These are phyloP conservation scores for Aricia agestis DNA, from an alignment of 1,140 invertebrate genomes.

Conservation along the genomic window DNA sequence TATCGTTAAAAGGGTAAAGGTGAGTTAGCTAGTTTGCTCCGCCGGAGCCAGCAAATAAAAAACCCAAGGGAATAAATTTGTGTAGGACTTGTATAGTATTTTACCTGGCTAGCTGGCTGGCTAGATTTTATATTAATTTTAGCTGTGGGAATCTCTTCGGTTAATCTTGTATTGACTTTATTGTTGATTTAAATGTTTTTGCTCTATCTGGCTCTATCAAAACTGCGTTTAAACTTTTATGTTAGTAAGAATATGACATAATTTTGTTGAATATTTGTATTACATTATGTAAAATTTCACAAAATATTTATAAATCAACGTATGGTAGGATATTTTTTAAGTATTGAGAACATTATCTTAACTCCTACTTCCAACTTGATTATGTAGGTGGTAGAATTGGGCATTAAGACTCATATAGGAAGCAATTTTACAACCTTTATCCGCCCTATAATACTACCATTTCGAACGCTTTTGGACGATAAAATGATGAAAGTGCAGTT, in stretches of 20 bases:
- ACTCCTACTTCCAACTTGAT: not conserved
- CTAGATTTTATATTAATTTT: not conserved
- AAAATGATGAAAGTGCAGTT: not conserved
- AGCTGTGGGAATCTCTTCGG: not conserved
- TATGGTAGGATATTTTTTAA: not conserved
- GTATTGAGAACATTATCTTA: not conserved
- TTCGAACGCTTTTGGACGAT: not conserved
- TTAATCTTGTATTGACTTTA: not conserved
- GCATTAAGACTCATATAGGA: not conserved
- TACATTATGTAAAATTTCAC: too few relatives aligned
- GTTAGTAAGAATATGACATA: too few relatives aligned
- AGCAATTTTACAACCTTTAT: not conserved
- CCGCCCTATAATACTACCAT: not conserved
- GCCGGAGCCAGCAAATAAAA: not conserved
- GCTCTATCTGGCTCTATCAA: too few relatives aligned
- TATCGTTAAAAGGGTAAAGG: slow-evolving; percentile 1
- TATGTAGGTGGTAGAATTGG: not conserved
- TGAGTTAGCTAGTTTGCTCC: not conserved
- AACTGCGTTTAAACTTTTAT: too few relatives aligned
- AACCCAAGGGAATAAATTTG: not conserved
- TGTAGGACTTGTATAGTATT: not conserved
- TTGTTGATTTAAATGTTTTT: not conserved
- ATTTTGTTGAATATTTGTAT: too few relatives aligned
- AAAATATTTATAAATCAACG: too few relatives aligned
- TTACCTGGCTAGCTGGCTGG: not conserved